These are phyloP conservation scores for Poeciliopsis prolifica DNA, from an alignment of 2,113 vertebrate species.

Conservation along the genomic window DNA sequence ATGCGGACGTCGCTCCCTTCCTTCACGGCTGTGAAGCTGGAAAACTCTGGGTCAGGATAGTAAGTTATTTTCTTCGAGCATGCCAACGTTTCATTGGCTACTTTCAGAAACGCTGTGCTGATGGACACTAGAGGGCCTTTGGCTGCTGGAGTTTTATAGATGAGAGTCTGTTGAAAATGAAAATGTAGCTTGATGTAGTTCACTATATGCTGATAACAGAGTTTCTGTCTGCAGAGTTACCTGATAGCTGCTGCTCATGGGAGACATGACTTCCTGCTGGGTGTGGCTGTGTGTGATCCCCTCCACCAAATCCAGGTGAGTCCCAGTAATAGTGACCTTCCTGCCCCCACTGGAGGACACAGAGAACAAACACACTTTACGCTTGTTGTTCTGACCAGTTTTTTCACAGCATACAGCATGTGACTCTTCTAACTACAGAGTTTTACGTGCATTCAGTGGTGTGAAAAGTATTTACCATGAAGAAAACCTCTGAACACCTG, in stretches of 20 bases:
- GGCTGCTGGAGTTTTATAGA: constrained; percentile 43
- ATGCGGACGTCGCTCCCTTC: constrained; percentile 32
- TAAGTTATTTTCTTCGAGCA: constrained; percentile 60
- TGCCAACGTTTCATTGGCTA: constrained; percentile 58
- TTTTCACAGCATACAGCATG: neutral
- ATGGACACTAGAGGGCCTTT: neutral
- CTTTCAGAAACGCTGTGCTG: constrained; percentile 37
- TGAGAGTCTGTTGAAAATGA: constrained; percentile 50
- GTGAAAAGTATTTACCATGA: neutral
- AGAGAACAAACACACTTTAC: constrained; percentile 4
- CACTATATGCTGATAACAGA: neutral
- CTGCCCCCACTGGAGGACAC: constrained; percentile 85
- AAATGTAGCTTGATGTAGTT: neutral
- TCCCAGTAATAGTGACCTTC: constrained; percentile 80
- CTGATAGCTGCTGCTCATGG: neutral
- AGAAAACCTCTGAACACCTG: too few species aligned
- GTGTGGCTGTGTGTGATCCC: constrained; percentile 32
- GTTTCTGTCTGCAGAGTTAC: constrained; percentile 37
- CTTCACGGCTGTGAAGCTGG: constrained; percentile 43
- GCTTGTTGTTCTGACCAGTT: neutral
- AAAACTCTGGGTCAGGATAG: constrained; percentile 74
- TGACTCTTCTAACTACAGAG: neutral
- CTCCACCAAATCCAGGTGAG: constrained; percentile 85
- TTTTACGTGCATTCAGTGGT: neutral
- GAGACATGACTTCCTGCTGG: neutral